phyloP scores from a whole-genome alignment of 2,113 vertebrate genomes.

The Arizona elegans region DNA sequence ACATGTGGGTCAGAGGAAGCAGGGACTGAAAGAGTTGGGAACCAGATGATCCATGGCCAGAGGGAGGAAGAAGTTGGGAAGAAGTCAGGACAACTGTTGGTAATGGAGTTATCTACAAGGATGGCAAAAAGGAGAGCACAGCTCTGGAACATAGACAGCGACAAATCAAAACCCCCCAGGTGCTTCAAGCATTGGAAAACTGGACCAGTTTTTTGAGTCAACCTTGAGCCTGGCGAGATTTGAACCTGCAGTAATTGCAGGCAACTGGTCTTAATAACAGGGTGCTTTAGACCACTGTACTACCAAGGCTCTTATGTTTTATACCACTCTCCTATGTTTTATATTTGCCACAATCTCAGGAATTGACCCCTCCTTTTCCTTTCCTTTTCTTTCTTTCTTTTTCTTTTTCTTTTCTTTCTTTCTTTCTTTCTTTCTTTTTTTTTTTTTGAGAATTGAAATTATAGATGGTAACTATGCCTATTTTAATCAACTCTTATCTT shows the following conservation, averaged over 20 bases:
- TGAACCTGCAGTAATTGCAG: too few relatives aligned
- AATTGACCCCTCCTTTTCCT: background rate
- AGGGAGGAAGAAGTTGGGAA: background rate
- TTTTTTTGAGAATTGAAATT: background rate
- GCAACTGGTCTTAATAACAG: too few relatives aligned
- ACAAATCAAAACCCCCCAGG: background rate
- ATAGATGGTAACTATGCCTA: background rate
- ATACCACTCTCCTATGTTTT: background rate
- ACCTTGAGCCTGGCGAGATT: too few relatives aligned
- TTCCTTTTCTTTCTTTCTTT: too few relatives aligned
- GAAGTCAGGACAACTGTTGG: background rate
- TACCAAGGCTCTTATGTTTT: too few relatives aligned
- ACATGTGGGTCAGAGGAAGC: background rate
- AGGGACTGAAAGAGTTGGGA: background rate
- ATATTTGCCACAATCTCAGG: background rate
- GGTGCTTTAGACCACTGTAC: too few relatives aligned
- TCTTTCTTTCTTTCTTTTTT: too few relatives aligned
- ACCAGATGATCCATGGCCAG: background rate
- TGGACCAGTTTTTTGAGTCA: too few relatives aligned
- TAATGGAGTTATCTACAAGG: background rate
- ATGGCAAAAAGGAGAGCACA: background rate
- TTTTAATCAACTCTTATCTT: background rate
- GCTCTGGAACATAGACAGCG: background rate
- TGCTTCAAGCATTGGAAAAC: background rate
- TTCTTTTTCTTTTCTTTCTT: too few relatives aligned